Evolutionary conservation across 2,797 vertebrate genomes (phyloP).

Genomic region (Melanotaenia boesemani): DNA sequence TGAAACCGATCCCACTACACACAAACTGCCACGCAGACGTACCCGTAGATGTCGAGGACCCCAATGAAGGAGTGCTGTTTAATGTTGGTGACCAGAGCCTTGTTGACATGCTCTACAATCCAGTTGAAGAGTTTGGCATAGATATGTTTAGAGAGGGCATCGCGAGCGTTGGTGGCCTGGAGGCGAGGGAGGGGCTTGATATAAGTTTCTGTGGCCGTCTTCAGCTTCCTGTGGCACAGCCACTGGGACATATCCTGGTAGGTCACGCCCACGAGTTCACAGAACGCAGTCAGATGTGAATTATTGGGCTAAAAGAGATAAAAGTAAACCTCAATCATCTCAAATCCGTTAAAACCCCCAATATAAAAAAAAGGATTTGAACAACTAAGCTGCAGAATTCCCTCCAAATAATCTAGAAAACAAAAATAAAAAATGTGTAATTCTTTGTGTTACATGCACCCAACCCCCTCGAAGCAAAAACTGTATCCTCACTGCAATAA

Average conservation of each 20-base stretch:
- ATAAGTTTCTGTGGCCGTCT: constrained; percentile 94
- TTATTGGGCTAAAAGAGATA: constrained; percentile 87
- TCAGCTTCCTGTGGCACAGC: constrained; percentile 97
- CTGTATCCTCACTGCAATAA: constrained; percentile 86
- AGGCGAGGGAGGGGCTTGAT: constrained; percentile 94
- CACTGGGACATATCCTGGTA: constrained; percentile 98
- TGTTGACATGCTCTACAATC: constrained; percentile 97
- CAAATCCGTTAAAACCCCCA: neutral
- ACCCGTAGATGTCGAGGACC: constrained; percentile 98
- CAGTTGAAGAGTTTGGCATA: constrained; percentile 98
- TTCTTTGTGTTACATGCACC: neutral
- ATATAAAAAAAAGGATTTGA: neutral
- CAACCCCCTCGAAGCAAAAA: neutral
- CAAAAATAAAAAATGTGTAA: neutral
- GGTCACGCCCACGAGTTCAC: constrained; percentile 93
- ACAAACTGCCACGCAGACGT: constrained; percentile 37
- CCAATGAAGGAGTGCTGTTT: constrained; percentile 98
- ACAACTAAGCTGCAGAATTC: constrained; percentile 3
- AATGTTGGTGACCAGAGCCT: constrained; percentile 89
- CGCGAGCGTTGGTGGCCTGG: constrained; percentile 94
- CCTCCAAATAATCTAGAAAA: neutral
- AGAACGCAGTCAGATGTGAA: constrained; percentile 90
- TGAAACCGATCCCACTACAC: neutral
- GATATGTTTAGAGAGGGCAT: constrained; percentile 96
- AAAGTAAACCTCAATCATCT: neutral